Conservation (phyloP, 2,113 vertebrate genomes). For the Potamarius usumacintae region DNA sequence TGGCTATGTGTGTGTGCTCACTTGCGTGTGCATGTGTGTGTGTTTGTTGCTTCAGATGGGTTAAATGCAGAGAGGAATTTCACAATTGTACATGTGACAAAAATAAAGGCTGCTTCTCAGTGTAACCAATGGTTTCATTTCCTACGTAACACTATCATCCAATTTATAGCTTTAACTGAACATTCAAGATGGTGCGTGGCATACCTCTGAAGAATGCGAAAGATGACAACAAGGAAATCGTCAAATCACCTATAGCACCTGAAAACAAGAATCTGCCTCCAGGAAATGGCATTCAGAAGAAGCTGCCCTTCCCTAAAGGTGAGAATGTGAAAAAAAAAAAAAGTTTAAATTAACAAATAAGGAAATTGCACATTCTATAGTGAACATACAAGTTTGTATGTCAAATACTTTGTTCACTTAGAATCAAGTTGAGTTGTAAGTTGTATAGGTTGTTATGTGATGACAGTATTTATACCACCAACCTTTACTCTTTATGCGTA, state of each 20-base stretch:
- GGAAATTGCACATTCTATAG: not conserved
- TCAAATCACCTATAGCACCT: not conserved
- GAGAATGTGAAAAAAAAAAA: not conserved
- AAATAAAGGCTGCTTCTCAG: no score
- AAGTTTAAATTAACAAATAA: not conserved
- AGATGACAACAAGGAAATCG: not conserved
- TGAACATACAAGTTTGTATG: not conserved
- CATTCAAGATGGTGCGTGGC: not conserved
- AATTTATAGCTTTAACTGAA: not conserved
- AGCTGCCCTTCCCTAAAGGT: not conserved
- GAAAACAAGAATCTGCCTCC: not conserved
- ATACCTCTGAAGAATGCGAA: not conserved
- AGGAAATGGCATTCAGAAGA: not conserved
- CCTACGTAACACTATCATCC: not conserved
- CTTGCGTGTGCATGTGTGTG: no score
- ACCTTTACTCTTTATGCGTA: not conserved
- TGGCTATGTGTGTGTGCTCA: no score
- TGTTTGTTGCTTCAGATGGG: no score
- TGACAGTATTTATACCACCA: not conserved
- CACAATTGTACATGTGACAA: not conserved
- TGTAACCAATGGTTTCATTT: not conserved
- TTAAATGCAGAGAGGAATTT: no score
- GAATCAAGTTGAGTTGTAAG: not conserved
- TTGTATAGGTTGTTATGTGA: not conserved
- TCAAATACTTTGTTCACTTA: not conserved